phyloP scores from a whole-genome alignment of 2,888 invertebrate genomes.

The Masnerella sp. region DNA sequence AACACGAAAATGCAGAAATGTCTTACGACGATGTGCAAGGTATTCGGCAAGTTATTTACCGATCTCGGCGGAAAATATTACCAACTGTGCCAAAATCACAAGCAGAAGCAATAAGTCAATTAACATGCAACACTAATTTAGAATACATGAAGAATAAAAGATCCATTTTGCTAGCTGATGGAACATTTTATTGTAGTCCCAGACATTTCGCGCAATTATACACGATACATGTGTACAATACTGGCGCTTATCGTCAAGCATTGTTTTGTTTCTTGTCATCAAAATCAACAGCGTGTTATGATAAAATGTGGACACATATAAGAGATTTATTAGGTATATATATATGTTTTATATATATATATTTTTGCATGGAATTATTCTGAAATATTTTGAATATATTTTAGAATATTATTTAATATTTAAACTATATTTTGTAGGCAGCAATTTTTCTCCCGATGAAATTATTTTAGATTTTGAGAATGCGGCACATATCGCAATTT shows the following conservation, averaged over 20 bases:
- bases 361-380: neutral
- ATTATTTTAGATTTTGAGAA: neutral
- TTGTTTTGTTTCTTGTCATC: conserved; percentile 4
- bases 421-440: neutral
- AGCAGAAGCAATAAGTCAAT: too few species aligned
- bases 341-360: neutral
- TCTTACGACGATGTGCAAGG: neutral
- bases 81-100: too few species aligned
- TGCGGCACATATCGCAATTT: neutral
- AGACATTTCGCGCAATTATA: neutral
- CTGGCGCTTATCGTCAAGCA: neutral
- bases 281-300: neutral
- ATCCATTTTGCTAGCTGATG: neutral
- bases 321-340: neutral
- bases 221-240: neutral
- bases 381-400: neutral
- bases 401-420: neutral
- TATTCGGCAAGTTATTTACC: neutral
- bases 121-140: too few species aligned
- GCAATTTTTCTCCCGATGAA: neutral
- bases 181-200: conserved; percentile 3
- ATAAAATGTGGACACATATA: conserved; percentile 1
- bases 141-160: too few species aligned
- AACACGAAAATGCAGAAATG: neutral
- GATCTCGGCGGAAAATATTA: too few species aligned